phyloP scores from a whole-genome alignment of 2,797 vertebrate genomes.

The Malacoraja senta region DNA sequence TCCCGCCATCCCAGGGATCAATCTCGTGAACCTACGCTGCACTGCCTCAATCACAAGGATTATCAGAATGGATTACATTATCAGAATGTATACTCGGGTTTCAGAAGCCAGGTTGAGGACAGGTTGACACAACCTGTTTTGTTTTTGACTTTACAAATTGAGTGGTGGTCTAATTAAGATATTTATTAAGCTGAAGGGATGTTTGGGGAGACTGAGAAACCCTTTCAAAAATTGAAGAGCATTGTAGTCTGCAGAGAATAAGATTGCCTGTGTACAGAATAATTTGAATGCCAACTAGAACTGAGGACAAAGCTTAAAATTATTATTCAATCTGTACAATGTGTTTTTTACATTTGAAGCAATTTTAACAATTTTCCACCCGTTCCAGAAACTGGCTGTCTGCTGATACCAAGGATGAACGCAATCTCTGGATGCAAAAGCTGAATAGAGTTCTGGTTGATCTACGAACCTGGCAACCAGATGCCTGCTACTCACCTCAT shows the following conservation, averaged over 20 bases:
- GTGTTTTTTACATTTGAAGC: background rate
- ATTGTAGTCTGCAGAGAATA: background rate
- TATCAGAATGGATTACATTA: no score
- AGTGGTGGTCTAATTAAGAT: background rate
- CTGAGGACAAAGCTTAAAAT: background rate
- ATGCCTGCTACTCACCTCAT: slow-evolving; percentile 70
- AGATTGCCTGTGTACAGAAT: background rate
- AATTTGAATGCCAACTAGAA: background rate
- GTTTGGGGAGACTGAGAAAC: background rate
- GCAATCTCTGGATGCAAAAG: slow-evolving; percentile 92
- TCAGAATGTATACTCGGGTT: background rate
- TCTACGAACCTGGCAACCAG: slow-evolving; percentile 91
- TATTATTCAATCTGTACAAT: background rate
- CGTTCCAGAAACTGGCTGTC: slow-evolving; percentile 86
- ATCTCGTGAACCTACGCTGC: no score
- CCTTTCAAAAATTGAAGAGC: background rate
- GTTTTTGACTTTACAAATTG: background rate
- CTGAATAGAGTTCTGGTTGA: slow-evolving; percentile 89
- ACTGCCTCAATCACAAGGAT: no score
- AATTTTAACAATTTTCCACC: background rate
- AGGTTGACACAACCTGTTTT: background rate
- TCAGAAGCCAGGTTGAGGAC: background rate
- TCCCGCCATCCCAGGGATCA: no score
- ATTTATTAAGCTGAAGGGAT: background rate
- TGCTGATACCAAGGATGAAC: slow-evolving; percentile 91